Conservation (phyloP, 1,140 invertebrate species). For the Halyomorpha halys region DNA sequence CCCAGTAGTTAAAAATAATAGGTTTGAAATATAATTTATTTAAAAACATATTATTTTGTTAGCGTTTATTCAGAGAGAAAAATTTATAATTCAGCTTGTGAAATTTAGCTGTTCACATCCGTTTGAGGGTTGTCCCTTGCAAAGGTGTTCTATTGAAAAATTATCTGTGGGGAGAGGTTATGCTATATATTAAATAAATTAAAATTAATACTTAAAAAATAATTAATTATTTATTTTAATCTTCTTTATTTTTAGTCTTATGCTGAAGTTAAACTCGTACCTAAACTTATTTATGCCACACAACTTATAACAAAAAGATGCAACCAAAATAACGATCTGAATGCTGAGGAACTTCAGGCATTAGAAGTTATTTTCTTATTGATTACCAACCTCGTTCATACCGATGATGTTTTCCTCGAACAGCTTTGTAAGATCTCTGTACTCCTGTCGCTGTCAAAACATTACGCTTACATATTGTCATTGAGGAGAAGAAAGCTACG, state of each 20-base stretch:
- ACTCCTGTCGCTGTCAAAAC: constrained; percentile 38
- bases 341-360: constrained; percentile 46
- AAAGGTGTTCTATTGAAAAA: no score
- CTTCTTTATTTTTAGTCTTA: constrained; percentile 44
- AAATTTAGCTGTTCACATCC: no score
- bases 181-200: no score
- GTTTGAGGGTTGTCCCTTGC: no score
- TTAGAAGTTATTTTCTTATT: constrained; percentile 55
- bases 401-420: constrained; percentile 54
- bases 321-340: constrained; percentile 36
- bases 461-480: constrained; percentile 38
- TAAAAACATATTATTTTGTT: no score
- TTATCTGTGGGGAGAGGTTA: no score
- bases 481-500: constrained; percentile 48
- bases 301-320: constrained; percentile 43
- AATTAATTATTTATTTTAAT: not conserved
- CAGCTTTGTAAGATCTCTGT: constrained; percentile 67
- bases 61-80: no score
- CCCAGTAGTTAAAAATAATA: no score
- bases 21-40: no score
- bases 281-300: constrained; percentile 62
- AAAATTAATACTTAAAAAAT: no score
- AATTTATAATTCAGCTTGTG: no score
- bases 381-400: constrained; percentile 58
- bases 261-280: constrained; percentile 59